These are phyloP conservation scores for Drosophila santomea DNA, from an alignment of 1,140 invertebrate species.

Conservation along the genomic window DNA sequence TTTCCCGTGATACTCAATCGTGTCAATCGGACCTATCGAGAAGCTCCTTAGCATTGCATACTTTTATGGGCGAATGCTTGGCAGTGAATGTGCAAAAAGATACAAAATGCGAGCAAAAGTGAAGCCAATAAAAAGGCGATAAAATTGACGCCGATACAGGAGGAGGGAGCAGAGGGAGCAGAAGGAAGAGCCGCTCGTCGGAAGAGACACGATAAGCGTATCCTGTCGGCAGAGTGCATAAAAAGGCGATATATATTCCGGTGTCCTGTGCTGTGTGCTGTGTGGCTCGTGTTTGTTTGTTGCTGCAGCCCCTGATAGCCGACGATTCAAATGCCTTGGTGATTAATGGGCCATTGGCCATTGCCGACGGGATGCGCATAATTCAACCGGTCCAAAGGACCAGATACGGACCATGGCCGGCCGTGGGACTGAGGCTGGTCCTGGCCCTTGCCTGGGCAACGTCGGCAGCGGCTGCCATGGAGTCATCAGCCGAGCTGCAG, in stretches of 20 bases:
- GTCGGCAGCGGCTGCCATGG: constrained; percentile 53
- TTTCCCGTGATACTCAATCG: constrained; percentile 17
- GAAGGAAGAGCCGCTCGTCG: constrained; percentile 5
- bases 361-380: constrained; percentile 78
- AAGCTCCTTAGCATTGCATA: constrained; percentile 45
- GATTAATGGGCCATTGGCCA: constrained; percentile 78
- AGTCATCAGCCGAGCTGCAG: constrained; percentile 64
- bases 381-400: constrained; percentile 54
- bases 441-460: constrained; percentile 50
- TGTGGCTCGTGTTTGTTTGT: constrained; percentile 33
- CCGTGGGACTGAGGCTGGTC: constrained; percentile 24
- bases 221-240: constrained; percentile 70
- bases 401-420: constrained; percentile 55
- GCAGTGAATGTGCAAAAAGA: constrained; percentile 39
- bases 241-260: constrained; percentile 67
- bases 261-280: constrained; percentile 5
- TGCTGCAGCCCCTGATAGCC: constrained; percentile 43
- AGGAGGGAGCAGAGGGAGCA: constrained; percentile 1
- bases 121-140: constrained; percentile 82
- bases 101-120: constrained; percentile 75
- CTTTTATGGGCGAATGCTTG: constrained; percentile 69
- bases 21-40: constrained; percentile 34
- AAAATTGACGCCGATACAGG: constrained; percentile 73
- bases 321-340: constrained; percentile 72
- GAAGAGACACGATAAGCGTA: constrained; percentile 59